A percentile compares a stretch with the other conserved stretches of the same genome.
phyloP scores from a whole-genome alignment of 1,140 invertebrate genomes.

The Zaprionus lachaisei region DNA sequence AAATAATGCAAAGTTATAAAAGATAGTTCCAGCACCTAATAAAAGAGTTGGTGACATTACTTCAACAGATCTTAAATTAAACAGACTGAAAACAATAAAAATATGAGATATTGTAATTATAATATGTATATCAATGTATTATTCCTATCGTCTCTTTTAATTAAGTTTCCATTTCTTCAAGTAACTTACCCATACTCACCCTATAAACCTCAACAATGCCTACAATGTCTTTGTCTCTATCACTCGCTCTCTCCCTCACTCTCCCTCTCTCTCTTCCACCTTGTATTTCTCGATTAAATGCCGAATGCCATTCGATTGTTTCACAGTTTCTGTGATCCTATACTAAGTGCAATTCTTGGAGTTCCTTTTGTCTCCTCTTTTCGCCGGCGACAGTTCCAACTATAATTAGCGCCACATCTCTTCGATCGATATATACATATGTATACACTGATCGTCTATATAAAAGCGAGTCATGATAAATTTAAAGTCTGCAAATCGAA shows the following conservation, averaged over 20 bases:
- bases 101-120: too few species aligned
- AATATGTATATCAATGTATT: too few species aligned
- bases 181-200: not conserved
- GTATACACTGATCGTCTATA: slow-evolving; percentile 30
- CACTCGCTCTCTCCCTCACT: not conserved
- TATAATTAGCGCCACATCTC: slow-evolving; percentile 59
- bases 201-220: slow-evolving; percentile 1
- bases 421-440: not conserved
- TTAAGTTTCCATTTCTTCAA: not conserved
- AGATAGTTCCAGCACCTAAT: too few species aligned
- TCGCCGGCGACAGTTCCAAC: slow-evolving; percentile 7
- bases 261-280: not conserved
- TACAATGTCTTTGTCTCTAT: not conserved
- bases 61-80: too few species aligned
- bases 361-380: slow-evolving; percentile 28
- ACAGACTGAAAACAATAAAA: too few species aligned
- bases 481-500: slow-evolving; percentile 56
- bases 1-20: too few species aligned
- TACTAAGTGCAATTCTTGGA: slow-evolving; percentile 30
- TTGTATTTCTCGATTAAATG: slow-evolving; percentile 49
- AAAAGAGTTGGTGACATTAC: too few species aligned
- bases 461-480: slow-evolving; percentile 59
- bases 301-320: slow-evolving; percentile 46
- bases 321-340: not conserved
- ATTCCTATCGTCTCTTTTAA: not conserved